phyloP scores from a whole-genome alignment of 2,888 invertebrate genomes.

The Salpingus planirostris region DNA sequence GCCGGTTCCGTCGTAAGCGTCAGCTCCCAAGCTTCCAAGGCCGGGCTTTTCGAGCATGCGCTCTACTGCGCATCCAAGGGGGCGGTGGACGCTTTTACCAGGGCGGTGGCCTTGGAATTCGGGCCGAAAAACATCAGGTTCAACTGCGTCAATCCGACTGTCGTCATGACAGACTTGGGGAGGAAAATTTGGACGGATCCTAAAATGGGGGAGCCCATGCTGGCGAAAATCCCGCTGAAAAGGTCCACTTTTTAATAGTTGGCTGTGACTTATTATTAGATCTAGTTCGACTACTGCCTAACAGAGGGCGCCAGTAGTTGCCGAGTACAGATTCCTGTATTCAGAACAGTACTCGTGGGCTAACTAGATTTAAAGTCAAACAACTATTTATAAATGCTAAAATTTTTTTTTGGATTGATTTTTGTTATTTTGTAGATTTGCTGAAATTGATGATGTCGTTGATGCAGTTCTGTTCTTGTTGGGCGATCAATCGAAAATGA shows the following conservation, averaged over 20 bases:
- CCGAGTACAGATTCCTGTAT: too few species aligned
- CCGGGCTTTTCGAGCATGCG: slow-evolving; percentile 65
- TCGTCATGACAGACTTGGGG: slow-evolving; percentile 89
- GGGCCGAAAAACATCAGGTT: slow-evolving; percentile 76
- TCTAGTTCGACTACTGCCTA: too few species aligned
- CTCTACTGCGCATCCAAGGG: slow-evolving; percentile 83
- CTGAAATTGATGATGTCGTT: slow-evolving; percentile 74
- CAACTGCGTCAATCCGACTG: slow-evolving; percentile 91
- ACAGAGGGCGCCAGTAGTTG: too few species aligned
- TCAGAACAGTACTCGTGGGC: too few species aligned
- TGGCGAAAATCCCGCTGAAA: slow-evolving; percentile 73
- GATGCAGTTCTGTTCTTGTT: slow-evolving; percentile 71
- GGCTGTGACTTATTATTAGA: too few species aligned
- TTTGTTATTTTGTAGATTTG: too few species aligned
- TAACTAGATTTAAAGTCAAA: too few species aligned
- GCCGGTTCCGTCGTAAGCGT: slow-evolving; percentile 82
- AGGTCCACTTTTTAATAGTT: too few species aligned
- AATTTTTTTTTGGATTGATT: too few species aligned
- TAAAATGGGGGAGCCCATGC: slow-evolving; percentile 58
- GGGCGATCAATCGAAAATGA: slow-evolving; percentile 71
- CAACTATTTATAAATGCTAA: too few species aligned
- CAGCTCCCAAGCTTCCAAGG: slow-evolving; percentile 77
- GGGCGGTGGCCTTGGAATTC: slow-evolving; percentile 77
- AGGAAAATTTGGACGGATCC: slow-evolving; percentile 74
- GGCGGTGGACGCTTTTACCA: slow-evolving; percentile 77